These are phyloP conservation scores for Cenopis cana DNA, from an alignment of 2,888 invertebrate species.

Conservation along the genomic window DNA sequence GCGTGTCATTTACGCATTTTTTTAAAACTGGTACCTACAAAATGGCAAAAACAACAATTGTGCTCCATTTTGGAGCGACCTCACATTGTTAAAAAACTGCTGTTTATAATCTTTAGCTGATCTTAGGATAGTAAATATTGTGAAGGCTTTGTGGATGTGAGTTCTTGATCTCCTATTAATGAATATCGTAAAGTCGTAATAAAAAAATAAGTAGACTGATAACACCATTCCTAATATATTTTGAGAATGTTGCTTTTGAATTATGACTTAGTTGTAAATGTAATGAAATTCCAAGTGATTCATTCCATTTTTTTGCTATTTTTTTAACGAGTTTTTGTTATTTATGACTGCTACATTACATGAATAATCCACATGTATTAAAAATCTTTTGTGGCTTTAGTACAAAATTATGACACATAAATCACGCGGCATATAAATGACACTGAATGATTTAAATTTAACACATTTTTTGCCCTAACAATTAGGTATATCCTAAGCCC, in stretches of 20 bases:
- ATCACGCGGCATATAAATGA: no score
- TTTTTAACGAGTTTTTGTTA: not conserved
- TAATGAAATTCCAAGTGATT: conserved; percentile 21
- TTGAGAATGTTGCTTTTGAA: conserved; percentile 17
- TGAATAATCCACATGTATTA: not conserved
- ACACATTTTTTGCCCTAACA: not conserved
- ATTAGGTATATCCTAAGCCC: no score
- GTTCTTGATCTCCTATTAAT: conserved; percentile 66
- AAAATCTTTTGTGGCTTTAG: not conserved
- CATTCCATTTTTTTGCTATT: conserved; percentile 45
- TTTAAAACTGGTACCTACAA: not conserved
- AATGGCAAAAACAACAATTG: not conserved
- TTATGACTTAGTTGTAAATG: conserved; percentile 13
- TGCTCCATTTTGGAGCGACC: not conserved
- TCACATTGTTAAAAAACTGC: conserved; percentile 19
- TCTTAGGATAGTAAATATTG: conserved; percentile 44
- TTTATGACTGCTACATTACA: not conserved
- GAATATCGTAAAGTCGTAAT: conserved; percentile 28
- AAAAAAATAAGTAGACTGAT: conserved; percentile 48
- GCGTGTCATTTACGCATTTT: not conserved
- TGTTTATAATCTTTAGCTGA: conserved; percentile 34
- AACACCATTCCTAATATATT: conserved; percentile 58
- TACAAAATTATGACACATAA: not conserved
- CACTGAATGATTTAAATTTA: not conserved
- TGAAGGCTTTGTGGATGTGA: conserved; percentile 63